Conservation (phyloP, 2,797 vertebrate genomes). For the Tauraco hartlaubi region DNA sequence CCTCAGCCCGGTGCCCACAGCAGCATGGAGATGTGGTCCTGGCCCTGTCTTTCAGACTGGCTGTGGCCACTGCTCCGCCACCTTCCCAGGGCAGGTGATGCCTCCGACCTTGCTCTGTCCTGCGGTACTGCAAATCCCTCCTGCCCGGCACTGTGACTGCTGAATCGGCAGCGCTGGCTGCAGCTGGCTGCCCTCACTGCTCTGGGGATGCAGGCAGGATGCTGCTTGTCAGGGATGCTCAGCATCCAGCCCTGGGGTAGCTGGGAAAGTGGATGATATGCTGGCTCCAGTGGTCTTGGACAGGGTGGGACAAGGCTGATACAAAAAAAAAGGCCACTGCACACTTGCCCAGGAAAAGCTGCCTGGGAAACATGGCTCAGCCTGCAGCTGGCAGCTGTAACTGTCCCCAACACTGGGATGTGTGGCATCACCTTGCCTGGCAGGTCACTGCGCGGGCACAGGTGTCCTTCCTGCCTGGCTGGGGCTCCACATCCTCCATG, state of each 20-base stretch:
- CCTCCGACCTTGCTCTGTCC: conserved; percentile 50
- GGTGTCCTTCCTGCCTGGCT: neutral
- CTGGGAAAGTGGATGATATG: neutral
- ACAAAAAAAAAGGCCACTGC: neutral
- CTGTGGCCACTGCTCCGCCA: neutral
- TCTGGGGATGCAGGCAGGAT: neutral
- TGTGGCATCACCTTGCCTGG: neutral
- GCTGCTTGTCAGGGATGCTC: neutral
- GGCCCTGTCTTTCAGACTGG: neutral
- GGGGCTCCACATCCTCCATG: neutral
- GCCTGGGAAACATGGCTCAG: neutral
- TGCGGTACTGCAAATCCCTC: conserved; percentile 35
- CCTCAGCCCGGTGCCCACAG: neutral
- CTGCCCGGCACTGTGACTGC: conserved; percentile 27
- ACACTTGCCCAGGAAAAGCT: neutral
- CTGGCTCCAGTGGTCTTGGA: neutral
- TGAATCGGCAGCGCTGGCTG: conserved; percentile 37
- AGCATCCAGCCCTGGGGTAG: accelerated
- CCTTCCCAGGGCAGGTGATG: neutral
- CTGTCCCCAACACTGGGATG: neutral
- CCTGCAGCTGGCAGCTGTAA: neutral
- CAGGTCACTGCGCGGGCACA: neutral
- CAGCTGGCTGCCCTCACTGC: neutral
- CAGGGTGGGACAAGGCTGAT: neutral
- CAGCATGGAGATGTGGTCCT: accelerated